Percentiles rank a stretch among this genome's conserved stretches.
Evolutionary conservation across 2,113 vertebrate species (phyloP).

Genomic region (Dromiciops gliroides): DNA sequence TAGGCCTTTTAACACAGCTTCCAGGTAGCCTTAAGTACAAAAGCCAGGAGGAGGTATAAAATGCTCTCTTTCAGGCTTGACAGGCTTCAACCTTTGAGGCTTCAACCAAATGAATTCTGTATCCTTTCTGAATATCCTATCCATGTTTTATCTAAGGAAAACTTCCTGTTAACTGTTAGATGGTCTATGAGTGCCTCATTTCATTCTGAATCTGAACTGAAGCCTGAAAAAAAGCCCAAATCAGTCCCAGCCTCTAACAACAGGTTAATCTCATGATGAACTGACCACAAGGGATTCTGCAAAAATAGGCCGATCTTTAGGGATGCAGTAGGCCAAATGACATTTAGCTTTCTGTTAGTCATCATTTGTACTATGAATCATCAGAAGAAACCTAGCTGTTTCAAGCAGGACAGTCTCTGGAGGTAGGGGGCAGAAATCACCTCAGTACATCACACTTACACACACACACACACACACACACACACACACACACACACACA

Average conservation of each 20-base stretch:
- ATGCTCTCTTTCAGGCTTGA: background rate
- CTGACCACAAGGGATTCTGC: background rate
- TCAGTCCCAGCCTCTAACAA: background rate
- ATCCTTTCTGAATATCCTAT: background rate
- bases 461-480: too few relatives aligned
- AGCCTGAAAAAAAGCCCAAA: background rate
- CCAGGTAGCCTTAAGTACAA: too few relatives aligned
- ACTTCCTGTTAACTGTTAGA: background rate
- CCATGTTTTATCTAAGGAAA: background rate
- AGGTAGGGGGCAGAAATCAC: too few relatives aligned
- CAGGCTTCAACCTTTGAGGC: too few relatives aligned
- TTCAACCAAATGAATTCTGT: background rate
- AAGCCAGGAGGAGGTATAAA: background rate
- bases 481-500: too few relatives aligned
- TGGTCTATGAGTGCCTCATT: background rate
- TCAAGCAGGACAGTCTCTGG: constrained; percentile 1
- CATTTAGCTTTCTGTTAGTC: background rate
- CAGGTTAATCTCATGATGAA: background rate
- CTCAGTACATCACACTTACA: too few relatives aligned
- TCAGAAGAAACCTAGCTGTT: constrained; percentile 29
- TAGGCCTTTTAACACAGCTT: background rate
- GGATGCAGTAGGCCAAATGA: background rate
- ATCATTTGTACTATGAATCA: background rate
- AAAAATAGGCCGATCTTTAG: background rate
- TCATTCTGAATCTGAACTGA: background rate